Evolutionary conservation across 2,113 vertebrate genomes (phyloP), one percentile per base, ranked within the genome.

Genomic region (Heterotilapia buettikoferi): DNA sequence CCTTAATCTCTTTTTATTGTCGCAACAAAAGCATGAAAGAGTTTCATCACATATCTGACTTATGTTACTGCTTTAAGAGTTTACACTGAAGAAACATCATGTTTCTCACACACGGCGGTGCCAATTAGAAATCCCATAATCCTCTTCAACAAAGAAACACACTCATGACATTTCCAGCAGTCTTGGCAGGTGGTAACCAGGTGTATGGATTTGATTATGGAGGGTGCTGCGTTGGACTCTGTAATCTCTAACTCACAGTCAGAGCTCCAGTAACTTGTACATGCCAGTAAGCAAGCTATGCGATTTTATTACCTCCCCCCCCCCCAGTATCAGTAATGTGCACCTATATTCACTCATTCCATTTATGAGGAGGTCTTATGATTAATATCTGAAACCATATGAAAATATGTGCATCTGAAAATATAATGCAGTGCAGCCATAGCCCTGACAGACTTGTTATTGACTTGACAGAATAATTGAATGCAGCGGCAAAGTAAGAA

Each of bases 41-140:
- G 12, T 84, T 85, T 84, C 19, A 82, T 73, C 79, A 78, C 18
- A 80, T 85, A 84, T 82, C 38, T 16, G 33, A 36, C 6, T 45
- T 73, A 68, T 86, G 84, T 63, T 54, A 19, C 82, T 47, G 61
- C 52, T 86, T 47, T 54, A 9, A 31, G 21, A 80, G 21, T 84
- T 57, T 83, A 33, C 11, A 45, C 16, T 18, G 84, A 84, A 82
- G 16, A 82, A 73, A 86, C 68, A 24, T 50, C n/a, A 90, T 71
- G 86, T 90, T 40, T 43, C 61, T 43, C 14, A 50, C 82, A 78
- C 78, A 85, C 63, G 24, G 52, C 89, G 61, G 86, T 86, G 90
- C 92, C 88, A 95, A 95, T 96, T 94, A 94, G 76, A 96, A 94
- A 90, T 84, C 90, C 88, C 92, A 68, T 88, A 92, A 93, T 93